phyloP scores from a whole-genome alignment of 2,888 invertebrate genomes.

The Tanypteryx hageni region DNA sequence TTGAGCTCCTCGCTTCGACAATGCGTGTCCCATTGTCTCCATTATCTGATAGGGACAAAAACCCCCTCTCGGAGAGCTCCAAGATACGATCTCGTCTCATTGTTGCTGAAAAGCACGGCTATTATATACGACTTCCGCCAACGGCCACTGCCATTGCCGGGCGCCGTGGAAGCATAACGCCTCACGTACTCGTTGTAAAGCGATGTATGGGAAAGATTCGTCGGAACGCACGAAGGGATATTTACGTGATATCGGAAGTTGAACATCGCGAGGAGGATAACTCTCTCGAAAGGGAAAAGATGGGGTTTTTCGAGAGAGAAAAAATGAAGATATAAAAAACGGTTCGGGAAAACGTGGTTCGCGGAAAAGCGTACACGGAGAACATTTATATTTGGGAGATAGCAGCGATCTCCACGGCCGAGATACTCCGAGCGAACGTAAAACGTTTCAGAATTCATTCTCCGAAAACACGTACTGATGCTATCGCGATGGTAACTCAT shows the following conservation, averaged over 20 bases:
- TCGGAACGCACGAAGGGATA: neutral
- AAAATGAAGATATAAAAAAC: slow-evolving; percentile 16
- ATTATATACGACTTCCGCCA: slow-evolving; percentile 49
- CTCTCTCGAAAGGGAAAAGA: neutral
- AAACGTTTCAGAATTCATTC: too few species aligned
- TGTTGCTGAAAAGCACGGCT: slow-evolving; percentile 47
- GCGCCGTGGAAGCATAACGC: neutral
- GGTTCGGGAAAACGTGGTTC: neutral
- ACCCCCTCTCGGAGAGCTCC: neutral
- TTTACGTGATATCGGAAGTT: neutral
- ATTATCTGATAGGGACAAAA: slow-evolving; percentile 12
- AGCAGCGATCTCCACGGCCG: too few species aligned
- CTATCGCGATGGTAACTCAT: too few species aligned
- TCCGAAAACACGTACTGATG: too few species aligned
- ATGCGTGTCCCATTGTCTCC: slow-evolving; percentile 31
- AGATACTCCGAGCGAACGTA: too few species aligned
- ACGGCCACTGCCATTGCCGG: neutral
- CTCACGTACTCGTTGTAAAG: neutral
- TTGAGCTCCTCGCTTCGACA: slow-evolving; percentile 37
- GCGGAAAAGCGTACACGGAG: neutral
- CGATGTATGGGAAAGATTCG: neutral
- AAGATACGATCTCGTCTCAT: slow-evolving; percentile 41
- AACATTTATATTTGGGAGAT: neutral
- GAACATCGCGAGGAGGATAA: neutral
- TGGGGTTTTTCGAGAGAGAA: neutral